These are phyloP conservation scores for Pectinophora gossypiella DNA, from an alignment of 1,140 invertebrate genomes.

Conservation along the genomic window DNA sequence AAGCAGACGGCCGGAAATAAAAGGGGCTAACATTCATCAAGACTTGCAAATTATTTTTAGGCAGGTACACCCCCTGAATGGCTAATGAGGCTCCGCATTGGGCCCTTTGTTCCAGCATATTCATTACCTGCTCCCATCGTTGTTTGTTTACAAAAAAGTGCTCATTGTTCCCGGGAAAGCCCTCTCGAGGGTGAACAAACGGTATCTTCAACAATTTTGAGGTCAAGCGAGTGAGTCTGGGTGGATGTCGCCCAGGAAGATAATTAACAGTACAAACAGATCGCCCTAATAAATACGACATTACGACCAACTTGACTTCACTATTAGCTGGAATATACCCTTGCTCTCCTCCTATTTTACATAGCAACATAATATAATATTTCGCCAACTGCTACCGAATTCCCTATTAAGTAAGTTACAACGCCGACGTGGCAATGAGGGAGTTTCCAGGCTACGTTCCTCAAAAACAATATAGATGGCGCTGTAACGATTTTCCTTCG, in stretches of 20 bases:
- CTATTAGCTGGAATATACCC: too few species aligned
- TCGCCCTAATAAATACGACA: conserved; percentile 32
- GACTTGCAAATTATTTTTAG: conserved; percentile 57
- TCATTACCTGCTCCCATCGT: conserved; percentile 59
- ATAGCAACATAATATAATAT: too few species aligned
- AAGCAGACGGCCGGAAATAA: conserved; percentile 12
- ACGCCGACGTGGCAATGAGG: too few species aligned
- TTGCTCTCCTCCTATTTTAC: too few species aligned
- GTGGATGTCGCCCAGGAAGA: conserved; percentile 16
- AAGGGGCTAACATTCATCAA: conserved; percentile 37
- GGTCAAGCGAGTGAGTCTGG: conserved; percentile 51
- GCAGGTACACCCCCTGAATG: conserved; percentile 53
- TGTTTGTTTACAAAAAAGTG: conserved; percentile 58
- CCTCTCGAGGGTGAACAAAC: conserved; percentile 53
- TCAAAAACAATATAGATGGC: too few species aligned
- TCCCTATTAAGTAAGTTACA: too few species aligned
- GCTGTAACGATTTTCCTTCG: too few species aligned
- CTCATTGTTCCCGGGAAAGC: conserved; percentile 43
- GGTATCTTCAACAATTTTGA: conserved; percentile 62
- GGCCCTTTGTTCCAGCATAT: conserved; percentile 62
- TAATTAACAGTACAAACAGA: conserved; percentile 36
- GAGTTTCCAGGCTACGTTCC: too few species aligned
- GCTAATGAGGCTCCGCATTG: conserved; percentile 58
- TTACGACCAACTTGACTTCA: too few species aligned
- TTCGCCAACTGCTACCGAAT: too few species aligned